Base-by-base conservation (phyloP, 2,888 invertebrate species). In the Pyralis farinalis region DNA sequence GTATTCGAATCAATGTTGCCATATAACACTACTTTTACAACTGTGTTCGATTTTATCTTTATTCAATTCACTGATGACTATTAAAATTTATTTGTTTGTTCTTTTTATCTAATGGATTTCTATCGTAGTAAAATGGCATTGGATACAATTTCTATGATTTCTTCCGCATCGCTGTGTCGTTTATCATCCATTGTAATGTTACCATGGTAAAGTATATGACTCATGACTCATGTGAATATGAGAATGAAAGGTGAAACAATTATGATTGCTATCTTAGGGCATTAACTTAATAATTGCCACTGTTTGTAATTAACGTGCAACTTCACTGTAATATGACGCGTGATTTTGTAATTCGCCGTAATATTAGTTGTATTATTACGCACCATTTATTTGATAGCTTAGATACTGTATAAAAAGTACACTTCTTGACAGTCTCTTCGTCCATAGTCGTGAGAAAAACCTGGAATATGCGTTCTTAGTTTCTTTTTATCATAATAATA, bases 231-330 rank as follows among this genome's bases (percentile, higher is more conserved):
- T 60, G 55, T 60, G 48, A 50, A 56, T 51, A 48, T 47, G 63
- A 64, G 66, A 62, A 67, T 63, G 58, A 62, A 62, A 64, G 47
- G 52, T 54, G 47, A 61, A 69, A 64, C 66, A 67, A 77, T 79
- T 71, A 71, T 52, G 67, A 70, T 64, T 50, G 46, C 58, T 66
- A 70, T 71, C 66, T 63, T 56, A 66, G 60, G 58, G 59, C 65
- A 65, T 67, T 66, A 64, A 68, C 71, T 66, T 66, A 55, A 63
- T 77, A 73, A 78, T 70, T 65, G 62, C 64, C 46, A 56, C 55
- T 65, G 61, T 67, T 67, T 63, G 60, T 68, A 71, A 72, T 73
- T 64, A 71, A 59, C 51, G 55, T 52, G 53, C 58, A 58, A 53
- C 52, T 46, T 47, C 56, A 51, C 49, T 43, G 55, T 61, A 63